Conservation (phyloP, 1,140 invertebrate genomes). For the Heliconius hewitsoni region DNA sequence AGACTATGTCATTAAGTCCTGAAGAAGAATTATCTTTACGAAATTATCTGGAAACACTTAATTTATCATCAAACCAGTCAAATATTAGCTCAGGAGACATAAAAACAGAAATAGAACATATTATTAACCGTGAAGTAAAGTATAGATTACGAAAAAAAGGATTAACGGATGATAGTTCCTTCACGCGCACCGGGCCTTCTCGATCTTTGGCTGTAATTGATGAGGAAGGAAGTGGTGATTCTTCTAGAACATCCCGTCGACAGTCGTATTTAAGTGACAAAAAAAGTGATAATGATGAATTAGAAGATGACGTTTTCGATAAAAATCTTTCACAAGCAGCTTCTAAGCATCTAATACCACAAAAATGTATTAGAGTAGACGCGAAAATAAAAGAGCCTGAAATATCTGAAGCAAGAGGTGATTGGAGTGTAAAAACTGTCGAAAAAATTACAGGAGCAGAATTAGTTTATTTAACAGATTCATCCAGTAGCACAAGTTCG, state of each 20-base stretch:
- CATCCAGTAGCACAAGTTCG: constrained; percentile 78
- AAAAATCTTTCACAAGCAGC: constrained; percentile 36
- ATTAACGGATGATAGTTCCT: constrained; percentile 81
- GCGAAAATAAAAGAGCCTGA: constrained; percentile 76
- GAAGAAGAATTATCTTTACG: constrained; percentile 74
- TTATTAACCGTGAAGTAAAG: constrained; percentile 70
- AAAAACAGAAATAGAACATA: constrained; percentile 70
- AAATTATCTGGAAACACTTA: constrained; percentile 83
- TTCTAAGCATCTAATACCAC: constrained; percentile 60
- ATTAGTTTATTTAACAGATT: constrained; percentile 78
- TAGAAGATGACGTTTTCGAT: constrained; percentile 80
- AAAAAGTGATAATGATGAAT: constrained; percentile 72
- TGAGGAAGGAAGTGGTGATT: constrained; percentile 84
- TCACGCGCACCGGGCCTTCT: constrained; percentile 79
- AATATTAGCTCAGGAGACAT: constrained; percentile 60
- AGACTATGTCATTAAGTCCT: constrained; percentile 64
- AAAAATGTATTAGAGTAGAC: constrained; percentile 74
- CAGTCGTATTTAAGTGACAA: constrained; percentile 74
- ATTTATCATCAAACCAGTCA: constrained; percentile 74
- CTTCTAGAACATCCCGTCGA: constrained; percentile 74
- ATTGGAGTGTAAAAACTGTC: constrained; percentile 71
- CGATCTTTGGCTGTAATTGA: constrained; percentile 86
- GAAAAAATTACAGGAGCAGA: constrained; percentile 76
- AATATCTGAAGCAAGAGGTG: constrained; percentile 73
- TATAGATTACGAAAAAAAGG: constrained; percentile 82